A percentile compares a stretch with the other conserved stretches of the same genome.
Conservation (phyloP, 2,797 vertebrate genomes). For the Tenualosa ilisha region DNA sequence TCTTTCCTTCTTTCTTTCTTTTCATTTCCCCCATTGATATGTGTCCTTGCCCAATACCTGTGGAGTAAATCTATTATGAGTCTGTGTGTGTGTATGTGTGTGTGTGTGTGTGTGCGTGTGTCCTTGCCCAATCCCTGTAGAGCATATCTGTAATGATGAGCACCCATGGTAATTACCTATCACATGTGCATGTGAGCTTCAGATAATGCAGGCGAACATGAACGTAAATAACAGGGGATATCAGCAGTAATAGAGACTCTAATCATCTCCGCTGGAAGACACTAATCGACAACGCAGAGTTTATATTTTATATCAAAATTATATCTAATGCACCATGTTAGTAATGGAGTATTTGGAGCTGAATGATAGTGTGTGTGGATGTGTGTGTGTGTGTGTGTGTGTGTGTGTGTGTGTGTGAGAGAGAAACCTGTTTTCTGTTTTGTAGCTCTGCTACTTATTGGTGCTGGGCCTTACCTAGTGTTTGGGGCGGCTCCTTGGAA, state of each 20-base stretch:
- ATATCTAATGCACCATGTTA: no score
- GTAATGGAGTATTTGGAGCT: no score
- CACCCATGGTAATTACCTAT: no score
- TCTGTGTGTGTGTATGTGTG: background rate
- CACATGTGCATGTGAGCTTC: no score
- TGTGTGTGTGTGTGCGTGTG: background rate
- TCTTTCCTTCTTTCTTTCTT: no score
- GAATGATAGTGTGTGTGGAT: background rate
- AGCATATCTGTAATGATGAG: background rate
- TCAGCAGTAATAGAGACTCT: no score
- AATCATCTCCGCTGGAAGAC: no score
- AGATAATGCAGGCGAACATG: no score
- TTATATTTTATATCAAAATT: no score
- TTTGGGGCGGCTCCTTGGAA: background rate
- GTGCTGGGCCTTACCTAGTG: background rate
- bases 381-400: background rate
- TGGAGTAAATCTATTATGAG: background rate
- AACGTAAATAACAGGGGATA: no score
- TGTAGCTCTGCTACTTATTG: background rate
- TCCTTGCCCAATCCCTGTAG: background rate
- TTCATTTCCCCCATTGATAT: background rate
- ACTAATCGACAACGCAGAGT: no score
- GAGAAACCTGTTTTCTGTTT: no score
- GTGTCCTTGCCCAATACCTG: constrained; percentile 20
- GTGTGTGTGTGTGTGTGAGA: background rate